A percentile compares a stretch with the other conserved stretches of the same genome.
These are phyloP conservation scores for Neomorphus geoffroyi DNA, from an alignment of 2,797 vertebrate genomes.

Conservation along the genomic window DNA sequence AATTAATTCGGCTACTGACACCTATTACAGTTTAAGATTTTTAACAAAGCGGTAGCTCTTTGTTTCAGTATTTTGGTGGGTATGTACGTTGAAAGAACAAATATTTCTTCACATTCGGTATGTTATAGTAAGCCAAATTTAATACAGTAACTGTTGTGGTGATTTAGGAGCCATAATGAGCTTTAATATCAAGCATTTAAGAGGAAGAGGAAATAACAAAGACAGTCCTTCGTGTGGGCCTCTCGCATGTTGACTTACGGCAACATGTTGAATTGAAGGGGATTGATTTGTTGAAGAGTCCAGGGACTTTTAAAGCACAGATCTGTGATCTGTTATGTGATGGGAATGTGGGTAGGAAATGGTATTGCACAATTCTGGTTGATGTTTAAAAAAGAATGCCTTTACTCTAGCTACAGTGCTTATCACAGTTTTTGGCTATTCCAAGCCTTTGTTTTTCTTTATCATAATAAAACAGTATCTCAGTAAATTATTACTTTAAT, in stretches of 20 bases:
- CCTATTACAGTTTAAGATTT: background rate
- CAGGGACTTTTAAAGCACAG: background rate
- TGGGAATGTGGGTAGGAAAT: background rate
- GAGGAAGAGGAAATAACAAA: background rate
- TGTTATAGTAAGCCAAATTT: background rate
- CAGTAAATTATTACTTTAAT: background rate
- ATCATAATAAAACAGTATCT: background rate
- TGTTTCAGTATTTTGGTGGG: background rate
- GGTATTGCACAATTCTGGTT: background rate
- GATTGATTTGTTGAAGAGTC: background rate
- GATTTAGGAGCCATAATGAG: background rate
- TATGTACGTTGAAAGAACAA: background rate
- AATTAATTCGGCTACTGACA: background rate
- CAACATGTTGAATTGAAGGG: background rate
- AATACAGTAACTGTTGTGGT: background rate
- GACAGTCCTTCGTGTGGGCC: background rate
- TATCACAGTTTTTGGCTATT: background rate
- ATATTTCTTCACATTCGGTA: background rate
- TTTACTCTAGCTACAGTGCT: background rate
- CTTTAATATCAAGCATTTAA: background rate
- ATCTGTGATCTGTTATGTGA: background rate
- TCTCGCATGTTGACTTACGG: accelerated
- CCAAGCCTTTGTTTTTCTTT: background rate
- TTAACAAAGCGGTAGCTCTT: background rate
- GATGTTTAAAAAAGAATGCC: background rate